Conservation (phyloP, 2,113 vertebrate species). For the Hippocampus mohnikei region DNA sequence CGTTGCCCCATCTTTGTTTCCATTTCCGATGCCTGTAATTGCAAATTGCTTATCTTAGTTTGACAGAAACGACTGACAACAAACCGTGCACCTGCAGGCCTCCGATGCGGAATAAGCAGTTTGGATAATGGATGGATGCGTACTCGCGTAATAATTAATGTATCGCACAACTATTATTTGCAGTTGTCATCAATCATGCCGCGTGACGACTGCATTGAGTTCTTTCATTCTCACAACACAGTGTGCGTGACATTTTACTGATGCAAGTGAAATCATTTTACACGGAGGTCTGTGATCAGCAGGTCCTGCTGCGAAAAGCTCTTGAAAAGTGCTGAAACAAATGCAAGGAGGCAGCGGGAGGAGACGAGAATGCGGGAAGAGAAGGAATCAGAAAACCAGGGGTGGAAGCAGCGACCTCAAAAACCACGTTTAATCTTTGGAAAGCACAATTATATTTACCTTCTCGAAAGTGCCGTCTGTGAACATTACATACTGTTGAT, state of each 20-base stretch:
- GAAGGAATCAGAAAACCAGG: constrained; percentile 23
- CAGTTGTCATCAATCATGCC: constrained; percentile 26
- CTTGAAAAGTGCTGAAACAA: constrained; percentile 52
- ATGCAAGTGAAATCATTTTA: constrained; percentile 64
- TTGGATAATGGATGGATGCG: constrained; percentile 5
- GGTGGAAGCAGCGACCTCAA: constrained; percentile 14
- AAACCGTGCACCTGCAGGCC: not conserved
- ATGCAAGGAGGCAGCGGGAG: constrained; percentile 30
- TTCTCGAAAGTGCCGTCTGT: not conserved
- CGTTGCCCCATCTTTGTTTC: not conserved
- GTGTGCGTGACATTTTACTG: constrained; percentile 54
- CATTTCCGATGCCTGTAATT: not conserved
- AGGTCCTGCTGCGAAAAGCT: constrained; percentile 43
- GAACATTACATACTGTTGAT: not conserved
- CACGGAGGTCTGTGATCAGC: constrained; percentile 54
- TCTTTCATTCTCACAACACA: constrained; percentile 43
- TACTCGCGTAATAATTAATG: constrained; percentile 4
- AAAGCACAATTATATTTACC: constrained; percentile 2
- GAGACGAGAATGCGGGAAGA: constrained; percentile 14
- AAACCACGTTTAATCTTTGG: constrained; percentile 8
- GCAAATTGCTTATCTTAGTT: constrained; percentile 2
- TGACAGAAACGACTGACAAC: not conserved
- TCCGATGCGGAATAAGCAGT: not conserved
- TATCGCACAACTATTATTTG: constrained; percentile 25
- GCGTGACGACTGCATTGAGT: constrained; percentile 33